Percentiles rank a stretch among this genome's conserved stretches.
Conservation (phyloP, 2,888 invertebrate genomes). For the Gryllus longicercus region DNA sequence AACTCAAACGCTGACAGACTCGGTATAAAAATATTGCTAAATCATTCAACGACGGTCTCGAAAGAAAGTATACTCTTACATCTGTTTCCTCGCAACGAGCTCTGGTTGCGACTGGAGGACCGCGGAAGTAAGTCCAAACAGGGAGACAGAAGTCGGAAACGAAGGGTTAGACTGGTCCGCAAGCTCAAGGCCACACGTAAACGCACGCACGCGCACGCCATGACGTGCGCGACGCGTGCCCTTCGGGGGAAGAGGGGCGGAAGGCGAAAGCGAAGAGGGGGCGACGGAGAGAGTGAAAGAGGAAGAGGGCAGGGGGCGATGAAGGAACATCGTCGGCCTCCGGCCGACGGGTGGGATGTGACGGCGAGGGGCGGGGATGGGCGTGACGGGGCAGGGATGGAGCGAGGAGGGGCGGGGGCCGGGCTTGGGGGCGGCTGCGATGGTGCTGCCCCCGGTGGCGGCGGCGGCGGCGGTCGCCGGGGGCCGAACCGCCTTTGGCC, state of each 20-base stretch:
- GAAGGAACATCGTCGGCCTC: not conserved
- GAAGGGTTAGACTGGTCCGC: not conserved
- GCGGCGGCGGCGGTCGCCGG: not conserved
- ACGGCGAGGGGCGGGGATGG: not conserved
- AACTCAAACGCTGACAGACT: slow-evolving; percentile 9
- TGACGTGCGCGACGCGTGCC: slow-evolving; percentile 1
- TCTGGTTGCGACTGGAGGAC: too few relatives aligned
- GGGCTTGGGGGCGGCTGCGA: not conserved
- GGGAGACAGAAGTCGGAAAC: not conserved
- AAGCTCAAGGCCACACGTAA: not conserved
- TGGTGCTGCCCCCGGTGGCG: not conserved
- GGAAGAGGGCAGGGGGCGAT: not conserved
- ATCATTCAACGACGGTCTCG: not conserved
- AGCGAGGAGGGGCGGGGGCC: not conserved
- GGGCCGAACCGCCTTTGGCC: not conserved
- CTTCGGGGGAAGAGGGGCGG: not conserved
- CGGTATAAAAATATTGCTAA: not conserved
- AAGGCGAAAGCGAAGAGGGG: not conserved
- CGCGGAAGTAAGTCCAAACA: too few relatives aligned
- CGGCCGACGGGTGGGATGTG: not conserved
- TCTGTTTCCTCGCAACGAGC: too few relatives aligned
- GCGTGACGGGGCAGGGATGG: not conserved
- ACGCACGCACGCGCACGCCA: not conserved
- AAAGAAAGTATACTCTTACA: not conserved
- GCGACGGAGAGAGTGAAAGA: not conserved